Base-by-base conservation (phyloP, 2,797 vertebrate genomes). In the Sebastes matsubarae region DNA sequence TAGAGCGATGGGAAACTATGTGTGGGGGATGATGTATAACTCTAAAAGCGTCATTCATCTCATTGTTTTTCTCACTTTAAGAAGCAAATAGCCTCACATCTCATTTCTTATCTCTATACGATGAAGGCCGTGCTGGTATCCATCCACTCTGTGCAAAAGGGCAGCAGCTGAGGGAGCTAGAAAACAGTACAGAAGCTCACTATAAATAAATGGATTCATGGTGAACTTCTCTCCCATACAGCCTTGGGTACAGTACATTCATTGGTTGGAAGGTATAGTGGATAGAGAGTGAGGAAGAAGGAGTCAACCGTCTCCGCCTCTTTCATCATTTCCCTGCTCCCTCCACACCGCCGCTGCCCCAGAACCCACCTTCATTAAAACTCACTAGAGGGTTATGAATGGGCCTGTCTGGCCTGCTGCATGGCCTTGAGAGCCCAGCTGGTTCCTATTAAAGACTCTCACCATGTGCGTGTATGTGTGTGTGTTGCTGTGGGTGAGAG, bases 391-490 rank as follows among this genome's bases (percentile, higher is more conserved):
- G 93, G 93, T 96, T 96, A 96, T 96, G 95, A 96, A 96, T 96
- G 96, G 91, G 93, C 89, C 91, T 94, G 94, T 95, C 94, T 96
- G 90, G 92, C 89, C 89, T 72, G 34, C 88, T 89, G 90, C 88
- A 55, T 54, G 77, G 92, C 93, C 94, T 95, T 93, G 92, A 93
- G 90, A 92, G 85, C 70, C 93, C 98, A 98, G 97, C 97, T 98
- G 98, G 90, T 97, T 97, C 95, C 95, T 94, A 97, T 98, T 97
- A 97, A 77, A 2, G 89, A 71, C 81, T 92, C 87, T 84, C 88
- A 82, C 78, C 72, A 77, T 64, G 81, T 75, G 65, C 29, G 18
- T 63, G 81, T 58, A 50, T 72, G 82, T 77, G 84, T 67, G 76
- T 77, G 83, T 72, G 85, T 64, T 32, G 46, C 9, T 61, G 27